Evolutionary conservation across 1,140 invertebrate genomes (phyloP), one percentile per base, ranked within the genome.

Genomic region (Vanessa atalanta): DNA sequence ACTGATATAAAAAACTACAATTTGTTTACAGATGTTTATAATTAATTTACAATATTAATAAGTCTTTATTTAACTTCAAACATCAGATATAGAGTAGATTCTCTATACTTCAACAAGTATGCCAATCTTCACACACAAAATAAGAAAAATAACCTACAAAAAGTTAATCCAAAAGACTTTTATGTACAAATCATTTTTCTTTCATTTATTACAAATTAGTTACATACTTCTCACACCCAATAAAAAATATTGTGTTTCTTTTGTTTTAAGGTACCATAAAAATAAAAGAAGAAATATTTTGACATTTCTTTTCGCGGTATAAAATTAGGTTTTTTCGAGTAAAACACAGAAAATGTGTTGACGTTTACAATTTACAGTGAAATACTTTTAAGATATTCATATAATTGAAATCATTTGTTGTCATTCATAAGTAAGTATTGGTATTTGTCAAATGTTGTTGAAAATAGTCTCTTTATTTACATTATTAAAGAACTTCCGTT

Each of bases 281-380:
- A 26, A 61, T 61, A 15, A 61, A 31, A 61, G 50, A 70, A 68
- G 55, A 76, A 61, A 61, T 23, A 68, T 53, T 73, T 82, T 87
- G 84, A 87, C 85, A 71, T 81, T 83, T 81, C 71, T 80, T 84
- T 87, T 87, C 84, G 85, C 85, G 85, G 81, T 85, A 82, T 79
- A 80, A 71, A 79, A 80, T 73, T 77, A 79, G 79, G 76, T 61
- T n/a, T 71, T 68, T 47, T 55, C 43, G 23, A 70, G 65, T 77
- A 72, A 79, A 83, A 76, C 76, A 76, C 70, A 79, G 50, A 64
- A 69, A 79, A 76, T 81, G 72, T 83, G 85, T 87, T 87, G 85
- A 87, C 85, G 85, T 87, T 75, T 84, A 79, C 79, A 83, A 63
- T 78, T 79, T 76, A 37, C 65, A 72, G 43, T 67, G 51, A 71